Base-by-base conservation (phyloP, 2,113 vertebrate genomes). In the Chrysochloris asiatica region DNA sequence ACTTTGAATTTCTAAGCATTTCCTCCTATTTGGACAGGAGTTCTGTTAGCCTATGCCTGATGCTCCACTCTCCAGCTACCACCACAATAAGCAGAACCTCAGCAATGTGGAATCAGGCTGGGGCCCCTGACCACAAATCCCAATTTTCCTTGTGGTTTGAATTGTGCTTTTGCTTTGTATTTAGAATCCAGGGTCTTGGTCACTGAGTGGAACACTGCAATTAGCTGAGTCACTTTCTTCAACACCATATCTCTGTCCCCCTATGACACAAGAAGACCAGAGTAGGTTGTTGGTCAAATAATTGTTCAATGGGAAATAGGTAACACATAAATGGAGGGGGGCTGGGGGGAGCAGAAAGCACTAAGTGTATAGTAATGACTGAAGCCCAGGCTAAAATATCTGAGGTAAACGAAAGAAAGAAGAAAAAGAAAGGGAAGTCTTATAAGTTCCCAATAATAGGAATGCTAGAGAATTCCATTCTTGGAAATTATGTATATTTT, bases 1-100 rank as follows among this genome's bases (percentile, higher is more conserved):
- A n/a, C 45, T 85, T 91, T 38, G n/a, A n/a, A 77, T 90, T 94
- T 76, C 52, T 67, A 80, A 88, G 47, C 33, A 80, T 69, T 83
- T 92, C 47, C 52, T 88, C 38, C 36, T n/a, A 67, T 79, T 48
- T 41, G 26, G 43, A 5, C 59, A 54, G 26, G n/a, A 47, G 36
- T 21, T 78, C 22, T 59, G 24, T 41, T 38, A 19, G 28, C 19
- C 33, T 47, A n/a, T 2, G 38, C 22, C 33, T 76, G 43, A 43
- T 26, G 83, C 43, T 30, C 43, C 72, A 47, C 6, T 30, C 12
- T 26, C 22, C 5, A 28, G 21, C 71, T 8, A n/a, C 33, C 3
- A 47, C 2, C 41, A 21, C 13, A 71, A 59, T 2, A 84, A 73
- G 10, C 36, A 80, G 65, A 17, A 86, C 16, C 4, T 85, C n/a